These are phyloP conservation scores for Cynopterus brachyotis DNA, from an alignment of 2,113 vertebrate species.

Conservation along the genomic window DNA sequence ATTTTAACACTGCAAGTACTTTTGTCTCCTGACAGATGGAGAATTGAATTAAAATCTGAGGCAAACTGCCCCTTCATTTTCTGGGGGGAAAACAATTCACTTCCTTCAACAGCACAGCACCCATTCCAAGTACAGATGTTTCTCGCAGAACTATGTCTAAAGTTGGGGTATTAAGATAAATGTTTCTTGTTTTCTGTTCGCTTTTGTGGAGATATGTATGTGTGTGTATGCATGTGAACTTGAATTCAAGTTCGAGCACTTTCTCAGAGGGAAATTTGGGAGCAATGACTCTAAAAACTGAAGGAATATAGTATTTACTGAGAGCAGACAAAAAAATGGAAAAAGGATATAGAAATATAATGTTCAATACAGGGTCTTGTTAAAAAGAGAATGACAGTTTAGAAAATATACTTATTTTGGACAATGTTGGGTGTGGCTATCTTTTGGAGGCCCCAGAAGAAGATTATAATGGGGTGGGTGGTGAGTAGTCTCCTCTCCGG, in stretches of 20 bases:
- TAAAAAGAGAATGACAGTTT: neutral
- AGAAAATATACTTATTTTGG: neutral
- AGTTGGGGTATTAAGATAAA: neutral
- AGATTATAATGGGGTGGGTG: neutral
- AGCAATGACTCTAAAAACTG: neutral
- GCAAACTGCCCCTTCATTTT: neutral
- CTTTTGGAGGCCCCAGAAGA: neutral
- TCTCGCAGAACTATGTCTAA: neutral
- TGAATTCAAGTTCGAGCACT: neutral
- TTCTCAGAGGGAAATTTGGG: neutral
- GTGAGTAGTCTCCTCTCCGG: neutral
- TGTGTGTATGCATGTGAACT: no score
- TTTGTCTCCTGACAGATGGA: conserved; percentile 17
- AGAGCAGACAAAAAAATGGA: neutral
- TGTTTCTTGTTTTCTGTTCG: neutral
- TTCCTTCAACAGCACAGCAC: neutral
- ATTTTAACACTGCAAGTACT: neutral
- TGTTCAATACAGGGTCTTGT: neutral
- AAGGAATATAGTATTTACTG: neutral
- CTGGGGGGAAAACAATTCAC: neutral
- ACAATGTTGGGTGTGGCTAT: neutral
- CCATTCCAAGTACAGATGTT: neutral
- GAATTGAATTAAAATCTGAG: neutral
- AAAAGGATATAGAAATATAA: neutral
- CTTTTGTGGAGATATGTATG: neutral